Conservation (phyloP, 2,888 invertebrate species). For the Nomada flava region DNA sequence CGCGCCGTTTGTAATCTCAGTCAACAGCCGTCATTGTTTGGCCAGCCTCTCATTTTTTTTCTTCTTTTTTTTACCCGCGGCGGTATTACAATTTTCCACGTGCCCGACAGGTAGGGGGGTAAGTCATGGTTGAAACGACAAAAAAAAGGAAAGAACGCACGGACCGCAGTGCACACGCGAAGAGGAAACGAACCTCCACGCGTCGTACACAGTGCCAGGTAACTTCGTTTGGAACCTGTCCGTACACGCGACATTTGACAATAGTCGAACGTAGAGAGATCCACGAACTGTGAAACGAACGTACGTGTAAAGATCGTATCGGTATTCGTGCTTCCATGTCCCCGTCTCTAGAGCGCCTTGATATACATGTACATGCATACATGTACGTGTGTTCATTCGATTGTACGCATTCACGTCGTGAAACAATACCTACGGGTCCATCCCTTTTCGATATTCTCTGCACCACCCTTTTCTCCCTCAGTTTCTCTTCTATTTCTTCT, state of each 20-base stretch:
- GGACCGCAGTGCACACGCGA: conserved; percentile 14
- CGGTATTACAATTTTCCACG: conserved; percentile 55
- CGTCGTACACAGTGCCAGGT: neutral
- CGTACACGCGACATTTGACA: conserved; percentile 34
- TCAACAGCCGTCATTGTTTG: conserved; percentile 28
- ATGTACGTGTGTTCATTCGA: conserved; percentile 38
- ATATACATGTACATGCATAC: too few relatives aligned
- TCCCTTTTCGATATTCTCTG: conserved; percentile 40
- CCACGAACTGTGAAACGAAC: conserved; percentile 20
- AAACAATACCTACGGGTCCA: conserved; percentile 67
- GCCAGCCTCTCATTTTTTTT: neutral
- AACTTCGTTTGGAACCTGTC: conserved; percentile 29
- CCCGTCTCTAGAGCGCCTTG: neutral
- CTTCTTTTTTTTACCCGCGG: conserved; percentile 2
- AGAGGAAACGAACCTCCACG: conserved; percentile 11
- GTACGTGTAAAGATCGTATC: neutral
- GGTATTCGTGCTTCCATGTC: neutral
- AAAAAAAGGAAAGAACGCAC: neutral
- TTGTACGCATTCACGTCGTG: conserved; percentile 69
- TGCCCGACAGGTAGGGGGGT: conserved; percentile 17
- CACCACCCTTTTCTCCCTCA: conserved; percentile 26
- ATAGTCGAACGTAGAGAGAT: conserved; percentile 18
- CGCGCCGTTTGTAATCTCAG: conserved; percentile 1
- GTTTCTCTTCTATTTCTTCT: conserved; percentile 35
- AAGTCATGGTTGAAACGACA: conserved; percentile 3